Evolutionary conservation across 2,797 vertebrate species (phyloP).

Genomic region (Epinephelus malabaricus): DNA sequence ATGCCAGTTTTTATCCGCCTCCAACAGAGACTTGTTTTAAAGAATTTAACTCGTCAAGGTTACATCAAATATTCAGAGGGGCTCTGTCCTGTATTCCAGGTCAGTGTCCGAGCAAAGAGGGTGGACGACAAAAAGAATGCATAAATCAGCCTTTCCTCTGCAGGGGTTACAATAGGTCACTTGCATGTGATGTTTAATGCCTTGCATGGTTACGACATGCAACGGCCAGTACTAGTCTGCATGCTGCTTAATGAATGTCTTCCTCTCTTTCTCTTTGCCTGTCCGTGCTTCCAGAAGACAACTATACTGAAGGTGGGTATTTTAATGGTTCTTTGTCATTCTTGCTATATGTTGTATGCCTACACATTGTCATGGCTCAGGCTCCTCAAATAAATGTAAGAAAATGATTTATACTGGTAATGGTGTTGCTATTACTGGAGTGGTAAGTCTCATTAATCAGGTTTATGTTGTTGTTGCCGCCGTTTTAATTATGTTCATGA

Average conservation of each 20-base stretch:
- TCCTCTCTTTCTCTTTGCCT: constrained; percentile 98
- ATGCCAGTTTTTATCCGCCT: constrained; percentile 37
- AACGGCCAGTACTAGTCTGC: constrained; percentile 96
- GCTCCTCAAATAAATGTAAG: constrained; percentile 33
- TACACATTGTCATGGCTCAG: constrained; percentile 51
- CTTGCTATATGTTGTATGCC: constrained; percentile 72
- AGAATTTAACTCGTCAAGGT: constrained; percentile 46
- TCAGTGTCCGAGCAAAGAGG: constrained; percentile 32
- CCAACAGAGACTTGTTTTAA: constrained; percentile 9
- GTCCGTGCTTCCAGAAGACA: constrained; percentile 98
- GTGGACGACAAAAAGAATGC: constrained; percentile 15
- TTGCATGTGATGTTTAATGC: constrained; percentile 98
- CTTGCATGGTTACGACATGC: constrained; percentile 98
- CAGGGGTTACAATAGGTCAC: constrained; percentile 87
- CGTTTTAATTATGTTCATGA: not conserved
- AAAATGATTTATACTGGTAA: constrained; percentile 36
- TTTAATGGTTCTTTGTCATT: constrained; percentile 73
- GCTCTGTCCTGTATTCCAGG: constrained; percentile 55
- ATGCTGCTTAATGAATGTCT: constrained; percentile 99
- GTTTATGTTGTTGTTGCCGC: not conserved
- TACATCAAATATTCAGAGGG: constrained; percentile 50
- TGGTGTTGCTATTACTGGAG: constrained; percentile 28
- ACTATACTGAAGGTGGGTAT: constrained; percentile 97
- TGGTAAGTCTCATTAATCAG: constrained; percentile 63
- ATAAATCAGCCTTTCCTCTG: constrained; percentile 68